A percentile compares a stretch with the other conserved stretches of the same genome.
Evolutionary conservation across 2,888 invertebrate species (phyloP).

Genomic region (Parnassius apollo): DNA sequence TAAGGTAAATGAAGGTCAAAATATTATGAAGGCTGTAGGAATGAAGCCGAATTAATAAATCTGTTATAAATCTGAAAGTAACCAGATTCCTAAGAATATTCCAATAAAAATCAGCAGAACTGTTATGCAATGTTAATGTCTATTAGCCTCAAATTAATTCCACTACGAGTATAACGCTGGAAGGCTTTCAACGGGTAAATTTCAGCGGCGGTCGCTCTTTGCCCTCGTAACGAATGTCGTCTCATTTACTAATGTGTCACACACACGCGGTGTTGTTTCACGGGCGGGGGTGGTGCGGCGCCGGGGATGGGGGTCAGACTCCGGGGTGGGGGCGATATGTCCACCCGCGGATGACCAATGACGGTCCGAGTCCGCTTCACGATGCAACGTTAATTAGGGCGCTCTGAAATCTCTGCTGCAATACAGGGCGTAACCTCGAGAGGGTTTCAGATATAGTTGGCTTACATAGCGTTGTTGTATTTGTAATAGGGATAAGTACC

Average conservation of each 20-base stretch:
- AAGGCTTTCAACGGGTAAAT: constrained; percentile 60
- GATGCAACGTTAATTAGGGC: constrained; percentile 69
- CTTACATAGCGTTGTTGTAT: constrained; percentile 12
- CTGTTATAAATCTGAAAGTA: no score
- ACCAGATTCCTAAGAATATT: not conserved
- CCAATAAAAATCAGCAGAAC: not conserved
- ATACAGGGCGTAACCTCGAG: constrained; percentile 21
- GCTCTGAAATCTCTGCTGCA: constrained; percentile 39
- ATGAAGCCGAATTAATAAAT: no score
- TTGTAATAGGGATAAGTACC: not conserved
- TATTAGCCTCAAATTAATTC: constrained; percentile 26
- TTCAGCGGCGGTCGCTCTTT: constrained; percentile 71
- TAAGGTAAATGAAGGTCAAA: no score
- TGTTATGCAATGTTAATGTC: not conserved
- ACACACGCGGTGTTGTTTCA: constrained; percentile 79
- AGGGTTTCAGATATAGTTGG: constrained; percentile 22
- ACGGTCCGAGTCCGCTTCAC: constrained; percentile 51
- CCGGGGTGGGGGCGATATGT: constrained; percentile 32
- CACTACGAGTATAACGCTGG: constrained; percentile 34
- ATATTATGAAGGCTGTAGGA: no score
- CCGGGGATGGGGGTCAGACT: constrained; percentile 37
- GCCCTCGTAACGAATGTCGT: constrained; percentile 77
- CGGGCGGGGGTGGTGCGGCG: constrained; percentile 38
- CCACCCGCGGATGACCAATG: constrained; percentile 61
- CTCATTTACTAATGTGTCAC: constrained; percentile 83